Evolutionary conservation across 2,888 invertebrate genomes (phyloP).

Genomic region (Metalampra italica): DNA sequence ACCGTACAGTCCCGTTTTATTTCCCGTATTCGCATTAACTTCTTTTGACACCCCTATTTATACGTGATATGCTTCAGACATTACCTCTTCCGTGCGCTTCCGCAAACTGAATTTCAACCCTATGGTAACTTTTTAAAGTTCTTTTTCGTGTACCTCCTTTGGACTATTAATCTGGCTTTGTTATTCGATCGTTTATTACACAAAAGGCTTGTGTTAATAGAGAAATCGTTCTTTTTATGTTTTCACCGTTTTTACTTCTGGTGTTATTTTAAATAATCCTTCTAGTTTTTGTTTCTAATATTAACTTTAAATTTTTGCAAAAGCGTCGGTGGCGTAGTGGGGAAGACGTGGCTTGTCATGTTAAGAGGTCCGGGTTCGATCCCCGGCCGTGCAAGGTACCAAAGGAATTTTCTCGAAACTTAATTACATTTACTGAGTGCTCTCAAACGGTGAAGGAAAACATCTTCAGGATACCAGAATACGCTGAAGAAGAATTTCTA

Average conservation of each 20-base stretch:
- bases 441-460: too few species aligned
- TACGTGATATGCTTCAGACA: not conserved
- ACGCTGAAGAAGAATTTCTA: too few species aligned
- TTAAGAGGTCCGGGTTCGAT: too few species aligned
- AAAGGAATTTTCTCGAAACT: too few species aligned
- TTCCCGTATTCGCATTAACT: not conserved
- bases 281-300: too few species aligned
- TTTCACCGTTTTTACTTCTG: not conserved
- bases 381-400: too few species aligned
- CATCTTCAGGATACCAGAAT: too few species aligned
- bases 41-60: not conserved
- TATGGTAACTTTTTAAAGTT: not conserved
- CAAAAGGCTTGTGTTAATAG: not conserved
- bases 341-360: too few species aligned
- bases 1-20: not conserved
- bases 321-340: too few species aligned
- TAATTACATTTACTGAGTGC: too few species aligned
- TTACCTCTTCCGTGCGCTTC: not conserved
- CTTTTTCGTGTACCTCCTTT: not conserved
- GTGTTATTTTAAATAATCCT: not conserved
- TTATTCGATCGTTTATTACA: not conserved
- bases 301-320: too few species aligned
- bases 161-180: slow-evolving; percentile 3
- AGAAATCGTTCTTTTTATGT: not conserved
- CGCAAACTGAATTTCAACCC: not conserved